Percentiles rank a stretch among this genome's conserved stretches.
Conservation (phyloP, 2,797 vertebrate species). For the Onychomys leucogaster region DNA sequence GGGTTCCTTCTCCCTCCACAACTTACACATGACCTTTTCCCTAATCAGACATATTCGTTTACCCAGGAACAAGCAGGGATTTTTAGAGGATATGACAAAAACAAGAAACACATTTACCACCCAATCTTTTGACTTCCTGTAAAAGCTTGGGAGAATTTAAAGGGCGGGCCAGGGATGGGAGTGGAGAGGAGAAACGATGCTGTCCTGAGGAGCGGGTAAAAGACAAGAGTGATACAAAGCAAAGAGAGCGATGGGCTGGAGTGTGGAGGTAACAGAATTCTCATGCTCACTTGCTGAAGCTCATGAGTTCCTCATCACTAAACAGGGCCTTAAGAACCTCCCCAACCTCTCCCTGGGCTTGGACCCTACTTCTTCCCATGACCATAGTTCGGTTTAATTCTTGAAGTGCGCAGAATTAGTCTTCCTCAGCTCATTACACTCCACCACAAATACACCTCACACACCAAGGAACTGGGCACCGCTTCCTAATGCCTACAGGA, state of each 20-base stretch:
- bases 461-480: background rate
- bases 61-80: slow-evolving; percentile 2
- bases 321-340: background rate
- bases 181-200: background rate
- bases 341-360: background rate
- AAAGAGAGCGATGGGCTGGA: background rate
- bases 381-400: background rate
- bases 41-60: slow-evolving; percentile 43
- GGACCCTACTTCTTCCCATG: background rate
- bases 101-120: background rate
- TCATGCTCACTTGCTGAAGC: background rate
- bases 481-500: background rate
- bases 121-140: background rate
- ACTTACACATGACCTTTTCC: slow-evolving; percentile 43
- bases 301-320: background rate
- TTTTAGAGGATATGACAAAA: slow-evolving; percentile 20
- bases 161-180: background rate
- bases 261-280: background rate
- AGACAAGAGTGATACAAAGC: background rate
- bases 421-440: background rate
- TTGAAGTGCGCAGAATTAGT: background rate
- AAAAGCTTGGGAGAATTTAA: slow-evolving; percentile 28
- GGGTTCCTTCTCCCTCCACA: background rate
- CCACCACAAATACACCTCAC: background rate
- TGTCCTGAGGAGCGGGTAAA: background rate